These are phyloP conservation scores for Urocyon cinereoargenteus DNA, from an alignment of 2,797 vertebrate species.

Conservation along the genomic window DNA sequence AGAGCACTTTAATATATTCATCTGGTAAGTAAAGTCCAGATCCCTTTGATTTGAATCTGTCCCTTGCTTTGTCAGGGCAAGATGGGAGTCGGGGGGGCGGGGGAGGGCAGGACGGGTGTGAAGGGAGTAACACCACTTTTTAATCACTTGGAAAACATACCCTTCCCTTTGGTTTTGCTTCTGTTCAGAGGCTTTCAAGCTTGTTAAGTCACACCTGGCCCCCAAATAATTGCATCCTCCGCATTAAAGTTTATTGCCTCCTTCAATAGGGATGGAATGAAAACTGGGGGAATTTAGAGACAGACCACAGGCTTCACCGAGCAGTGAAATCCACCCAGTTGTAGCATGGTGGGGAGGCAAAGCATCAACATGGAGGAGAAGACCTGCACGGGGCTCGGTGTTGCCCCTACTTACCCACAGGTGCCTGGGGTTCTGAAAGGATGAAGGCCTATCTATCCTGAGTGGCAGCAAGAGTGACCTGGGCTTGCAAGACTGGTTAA, in stretches of 20 bases:
- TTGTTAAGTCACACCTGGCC: slow-evolving; percentile 68
- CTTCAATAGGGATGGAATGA: slow-evolving; percentile 60
- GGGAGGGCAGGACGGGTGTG: background rate
- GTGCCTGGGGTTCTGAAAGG: background rate
- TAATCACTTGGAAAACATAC: slow-evolving; percentile 49
- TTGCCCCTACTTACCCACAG: background rate
- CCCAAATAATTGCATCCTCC: slow-evolving; percentile 72
- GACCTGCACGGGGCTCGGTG: background rate
- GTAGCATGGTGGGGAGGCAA: background rate
- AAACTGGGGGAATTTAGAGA: slow-evolving; percentile 57
- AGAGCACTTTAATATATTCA: background rate
- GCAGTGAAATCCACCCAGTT: background rate
- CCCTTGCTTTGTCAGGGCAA: background rate
- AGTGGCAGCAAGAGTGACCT: background rate
- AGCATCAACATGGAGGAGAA: background rate
- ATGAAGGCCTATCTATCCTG: background rate
- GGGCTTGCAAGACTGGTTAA: background rate
- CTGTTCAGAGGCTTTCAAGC: slow-evolving; percentile 56
- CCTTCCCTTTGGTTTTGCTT: slow-evolving; percentile 64
- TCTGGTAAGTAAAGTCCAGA: background rate
- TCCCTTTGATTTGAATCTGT: background rate
- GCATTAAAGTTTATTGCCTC: slow-evolving; percentile 66
- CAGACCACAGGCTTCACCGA: slow-evolving; percentile 47
- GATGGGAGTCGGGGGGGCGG: background rate
- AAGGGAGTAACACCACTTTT: background rate